Evolutionary conservation across 2,888 invertebrate species (phyloP).

Genomic region (Diaperis boleti): DNA sequence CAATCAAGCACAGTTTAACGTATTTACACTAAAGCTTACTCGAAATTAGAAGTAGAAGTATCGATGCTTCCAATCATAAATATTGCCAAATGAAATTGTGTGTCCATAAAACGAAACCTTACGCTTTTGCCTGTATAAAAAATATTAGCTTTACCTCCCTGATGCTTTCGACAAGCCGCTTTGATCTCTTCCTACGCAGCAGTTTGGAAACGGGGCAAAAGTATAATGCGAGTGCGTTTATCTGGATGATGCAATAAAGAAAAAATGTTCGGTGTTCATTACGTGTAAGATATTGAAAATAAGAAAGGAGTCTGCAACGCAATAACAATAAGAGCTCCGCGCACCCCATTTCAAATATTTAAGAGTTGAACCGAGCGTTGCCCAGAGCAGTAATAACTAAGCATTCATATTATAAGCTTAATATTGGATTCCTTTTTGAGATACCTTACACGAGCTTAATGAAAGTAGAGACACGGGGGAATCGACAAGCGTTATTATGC

Average conservation of each 20-base stretch:
- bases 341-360: slow-evolving; percentile 44
- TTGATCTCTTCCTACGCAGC: no score
- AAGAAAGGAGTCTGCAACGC: slow-evolving; percentile 24
- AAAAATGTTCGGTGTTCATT: background rate
- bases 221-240: background rate
- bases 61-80: no score
- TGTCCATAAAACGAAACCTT: no score
- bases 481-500: slow-evolving; percentile 46
- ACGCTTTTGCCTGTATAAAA: no score
- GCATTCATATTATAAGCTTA: slow-evolving; percentile 53
- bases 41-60: no score
- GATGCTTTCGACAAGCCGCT: no score
- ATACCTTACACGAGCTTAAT: slow-evolving; percentile 52
- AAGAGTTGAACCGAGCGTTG: slow-evolving; percentile 44
- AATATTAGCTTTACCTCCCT: no score
- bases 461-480: slow-evolving; percentile 49
- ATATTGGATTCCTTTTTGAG: slow-evolving; percentile 53
- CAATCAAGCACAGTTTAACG: no score
- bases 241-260: background rate
- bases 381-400: slow-evolving; percentile 48
- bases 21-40: no score
- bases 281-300: slow-evolving; percentile 27
- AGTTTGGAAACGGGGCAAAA: no score
- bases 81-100: no score
- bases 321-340: slow-evolving; percentile 40